Evolutionary conservation across 2,113 vertebrate genomes (phyloP).

Genomic region (Pagrus major): DNA sequence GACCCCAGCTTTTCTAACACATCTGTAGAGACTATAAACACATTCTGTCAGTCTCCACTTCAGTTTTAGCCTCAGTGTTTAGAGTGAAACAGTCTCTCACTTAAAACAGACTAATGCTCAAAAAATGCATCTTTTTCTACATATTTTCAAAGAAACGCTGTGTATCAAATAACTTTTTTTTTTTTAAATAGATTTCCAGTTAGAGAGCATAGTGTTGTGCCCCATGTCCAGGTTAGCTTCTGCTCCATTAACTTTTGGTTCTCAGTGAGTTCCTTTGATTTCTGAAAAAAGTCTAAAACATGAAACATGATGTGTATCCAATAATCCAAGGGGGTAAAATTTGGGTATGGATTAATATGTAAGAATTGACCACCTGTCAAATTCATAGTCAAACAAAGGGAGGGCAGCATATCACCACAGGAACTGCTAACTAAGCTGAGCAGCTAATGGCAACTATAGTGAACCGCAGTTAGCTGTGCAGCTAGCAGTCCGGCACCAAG

Average conservation of each 20-base stretch:
- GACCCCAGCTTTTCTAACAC: background rate
- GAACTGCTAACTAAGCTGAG: too few relatives aligned
- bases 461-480: too few relatives aligned
- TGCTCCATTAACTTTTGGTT: background rate
- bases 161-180: too few relatives aligned
- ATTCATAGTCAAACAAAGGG: too few relatives aligned
- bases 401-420: too few relatives aligned
- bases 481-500: too few relatives aligned
- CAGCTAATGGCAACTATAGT: too few relatives aligned
- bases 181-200: too few relatives aligned
- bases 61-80: background rate
- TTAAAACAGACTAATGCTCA: background rate
- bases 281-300: background rate
- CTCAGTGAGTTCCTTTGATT: background rate
- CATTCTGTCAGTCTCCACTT: background rate
- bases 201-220: too few relatives aligned
- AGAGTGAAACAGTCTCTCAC: background rate
- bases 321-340: background rate
- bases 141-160: background rate
- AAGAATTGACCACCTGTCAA: too few relatives aligned
- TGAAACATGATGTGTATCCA: background rate
- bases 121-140: background rate
- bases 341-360: too few relatives aligned
- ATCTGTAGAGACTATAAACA: background rate
- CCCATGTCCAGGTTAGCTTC: too few relatives aligned